Percentiles rank a stretch among this genome's conserved stretches.
Evolutionary conservation across 2,797 vertebrate genomes (phyloP).

Genomic region (Lithobates pipiens): DNA sequence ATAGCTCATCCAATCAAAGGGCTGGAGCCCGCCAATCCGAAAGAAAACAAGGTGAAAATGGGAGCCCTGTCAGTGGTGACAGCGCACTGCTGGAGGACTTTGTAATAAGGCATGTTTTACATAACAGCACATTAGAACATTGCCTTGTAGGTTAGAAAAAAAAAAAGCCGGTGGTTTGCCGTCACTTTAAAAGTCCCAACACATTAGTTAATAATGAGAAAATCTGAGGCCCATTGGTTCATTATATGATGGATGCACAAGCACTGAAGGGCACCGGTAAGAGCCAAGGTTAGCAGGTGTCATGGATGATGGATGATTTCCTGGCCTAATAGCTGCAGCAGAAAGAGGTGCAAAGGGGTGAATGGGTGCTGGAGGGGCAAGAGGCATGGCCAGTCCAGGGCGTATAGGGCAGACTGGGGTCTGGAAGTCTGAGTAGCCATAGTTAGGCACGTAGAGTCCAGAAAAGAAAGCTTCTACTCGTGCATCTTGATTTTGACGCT

Average conservation of each 20-base stretch:
- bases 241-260: constrained; percentile 8
- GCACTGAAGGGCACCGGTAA: constrained; percentile 39
- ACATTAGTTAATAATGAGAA: constrained; percentile 14
- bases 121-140: too few relatives aligned
- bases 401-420: background rate
- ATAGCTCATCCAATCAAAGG: too few relatives aligned
- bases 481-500: constrained; percentile 78
- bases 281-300: constrained; percentile 44
- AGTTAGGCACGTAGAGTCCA: constrained; percentile 55
- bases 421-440: constrained; percentile 15
- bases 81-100: too few relatives aligned
- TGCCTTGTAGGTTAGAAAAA: too few relatives aligned
- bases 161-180: too few relatives aligned
- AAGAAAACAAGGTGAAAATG: too few relatives aligned
- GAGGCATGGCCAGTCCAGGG: background rate
- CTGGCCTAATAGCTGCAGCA: constrained; percentile 3
- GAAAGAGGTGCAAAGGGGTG: constrained; percentile 19
- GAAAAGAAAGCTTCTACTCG: constrained; percentile 69
- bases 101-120: too few relatives aligned
- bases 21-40: too few relatives aligned
- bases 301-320: constrained; percentile 3
- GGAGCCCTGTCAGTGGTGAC: too few relatives aligned
- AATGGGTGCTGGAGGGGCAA: constrained; percentile 7
- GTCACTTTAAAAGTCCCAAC: background rate
- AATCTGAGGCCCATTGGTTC: background rate